Conservation (phyloP, 2,113 vertebrate species). For the Erinaceus europaeus region DNA sequence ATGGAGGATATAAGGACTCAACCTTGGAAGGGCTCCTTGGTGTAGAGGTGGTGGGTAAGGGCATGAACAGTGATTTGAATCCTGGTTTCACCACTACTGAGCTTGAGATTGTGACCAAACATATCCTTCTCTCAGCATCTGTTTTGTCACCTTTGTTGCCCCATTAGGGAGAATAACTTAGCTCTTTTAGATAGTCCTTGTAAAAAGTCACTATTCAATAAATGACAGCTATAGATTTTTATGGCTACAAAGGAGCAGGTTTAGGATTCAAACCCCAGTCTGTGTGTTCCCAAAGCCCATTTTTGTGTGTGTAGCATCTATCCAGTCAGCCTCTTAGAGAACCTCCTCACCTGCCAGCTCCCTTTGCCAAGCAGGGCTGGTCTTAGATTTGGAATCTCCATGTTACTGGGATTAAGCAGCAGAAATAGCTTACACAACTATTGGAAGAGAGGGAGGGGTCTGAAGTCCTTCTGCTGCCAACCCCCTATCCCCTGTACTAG, state of each 20-base stretch:
- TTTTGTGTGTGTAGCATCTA: neutral
- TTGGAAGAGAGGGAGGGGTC: neutral
- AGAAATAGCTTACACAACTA: constrained; percentile 44
- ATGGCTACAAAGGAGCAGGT: constrained; percentile 29
- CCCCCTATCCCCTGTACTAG: neutral
- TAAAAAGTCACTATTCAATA: constrained; percentile 8
- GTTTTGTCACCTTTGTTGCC: constrained; percentile 29
- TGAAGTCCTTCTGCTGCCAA: neutral
- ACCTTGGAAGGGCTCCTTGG: neutral
- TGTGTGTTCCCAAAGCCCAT: neutral
- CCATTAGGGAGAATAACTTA: constrained; percentile 5
- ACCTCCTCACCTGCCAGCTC: neutral
- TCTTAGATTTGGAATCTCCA: constrained; percentile 1
- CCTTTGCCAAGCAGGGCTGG: neutral
- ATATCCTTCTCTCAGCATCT: constrained; percentile 16
- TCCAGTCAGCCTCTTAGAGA: neutral
- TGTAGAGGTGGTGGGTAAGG: neutral
- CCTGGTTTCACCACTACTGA: neutral
- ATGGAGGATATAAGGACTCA: neutral
- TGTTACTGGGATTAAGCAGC: neutral
- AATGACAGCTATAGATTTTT: constrained; percentile 40
- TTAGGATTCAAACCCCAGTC: constrained; percentile 13
- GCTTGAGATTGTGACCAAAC: neutral
- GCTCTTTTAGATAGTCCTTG: constrained; percentile 21
- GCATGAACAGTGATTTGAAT: neutral